These are phyloP conservation scores for Ichneumoninae sp. DNA, from an alignment of 2,888 invertebrate genomes.

Conservation along the genomic window DNA sequence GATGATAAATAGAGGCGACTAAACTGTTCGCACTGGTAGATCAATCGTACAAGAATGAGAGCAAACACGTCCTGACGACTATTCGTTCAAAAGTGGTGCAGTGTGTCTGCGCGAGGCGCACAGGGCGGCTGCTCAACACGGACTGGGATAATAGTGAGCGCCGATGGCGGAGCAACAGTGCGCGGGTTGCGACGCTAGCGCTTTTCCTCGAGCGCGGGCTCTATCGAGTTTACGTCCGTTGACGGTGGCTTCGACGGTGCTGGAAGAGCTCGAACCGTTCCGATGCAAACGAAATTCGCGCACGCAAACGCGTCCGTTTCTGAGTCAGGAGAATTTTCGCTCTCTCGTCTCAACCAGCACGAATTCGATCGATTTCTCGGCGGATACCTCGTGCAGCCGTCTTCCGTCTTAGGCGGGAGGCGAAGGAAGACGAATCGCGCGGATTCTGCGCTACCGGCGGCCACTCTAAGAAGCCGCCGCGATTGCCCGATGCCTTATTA, in stretches of 20 bases:
- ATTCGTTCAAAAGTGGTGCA: not conserved
- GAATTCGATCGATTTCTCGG: constrained; percentile 25
- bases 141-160: constrained; percentile 49
- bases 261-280: not conserved
- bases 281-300: constrained; percentile 31
- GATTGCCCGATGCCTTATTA: not conserved
- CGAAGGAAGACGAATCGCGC: not conserved
- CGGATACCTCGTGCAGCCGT: not conserved
- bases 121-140: constrained; percentile 53
- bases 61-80: not conserved
- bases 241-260: constrained; percentile 2
- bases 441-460: not conserved
- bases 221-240: constrained; percentile 22
- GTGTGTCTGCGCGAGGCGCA: constrained; percentile 32
- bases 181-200: constrained; percentile 49
- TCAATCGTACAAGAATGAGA: not conserved
- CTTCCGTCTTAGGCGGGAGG: not conserved
- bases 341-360: not conserved
- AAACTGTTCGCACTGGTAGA: not conserved
- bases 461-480: constrained; percentile 9
- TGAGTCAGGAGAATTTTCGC: constrained; percentile 6
- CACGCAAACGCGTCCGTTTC: not conserved
- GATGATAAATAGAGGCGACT: not conserved
- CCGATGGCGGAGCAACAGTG: constrained; percentile 23
- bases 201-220: constrained; percentile 51